phyloP scores from a whole-genome alignment of 1,140 invertebrate genomes.

The Lucilia sericata region DNA sequence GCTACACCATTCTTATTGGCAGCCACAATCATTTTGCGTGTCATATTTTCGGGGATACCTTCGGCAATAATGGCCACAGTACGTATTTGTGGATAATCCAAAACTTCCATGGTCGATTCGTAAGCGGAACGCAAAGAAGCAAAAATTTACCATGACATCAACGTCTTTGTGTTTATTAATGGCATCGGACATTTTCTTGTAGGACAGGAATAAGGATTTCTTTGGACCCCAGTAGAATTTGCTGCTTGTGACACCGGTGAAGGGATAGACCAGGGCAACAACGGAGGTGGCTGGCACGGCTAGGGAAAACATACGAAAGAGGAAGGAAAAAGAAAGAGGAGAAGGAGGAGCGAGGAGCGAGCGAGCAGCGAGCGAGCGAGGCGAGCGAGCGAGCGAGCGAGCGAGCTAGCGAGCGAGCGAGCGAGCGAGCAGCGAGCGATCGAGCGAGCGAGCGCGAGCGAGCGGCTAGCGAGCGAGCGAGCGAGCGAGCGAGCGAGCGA shows the following conservation, averaged over 20 bases:
- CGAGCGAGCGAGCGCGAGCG: no score
- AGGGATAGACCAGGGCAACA: constrained; percentile 97
- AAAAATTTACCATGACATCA: constrained; percentile 98
- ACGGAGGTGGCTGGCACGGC: constrained; percentile 88
- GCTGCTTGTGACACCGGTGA: constrained; percentile 97
- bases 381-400: no score
- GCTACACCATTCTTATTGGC: constrained; percentile 84
- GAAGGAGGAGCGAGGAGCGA: no score
- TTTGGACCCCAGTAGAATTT: constrained; percentile 99
- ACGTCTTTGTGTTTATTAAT: constrained; percentile 95
- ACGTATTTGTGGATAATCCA: constrained; percentile 92
- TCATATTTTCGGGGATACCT: constrained; percentile 98
- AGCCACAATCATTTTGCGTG: constrained; percentile 90
- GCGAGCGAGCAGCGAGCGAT: no score
- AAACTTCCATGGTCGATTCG: constrained; percentile 92
- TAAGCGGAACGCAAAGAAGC: constrained; percentile 98
- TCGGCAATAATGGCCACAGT: constrained; percentile 99
- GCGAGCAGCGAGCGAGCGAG: no score
- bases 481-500: no score
- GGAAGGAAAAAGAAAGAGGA: neutral
- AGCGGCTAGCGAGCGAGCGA: no score
- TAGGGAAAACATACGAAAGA: constrained; percentile 70
- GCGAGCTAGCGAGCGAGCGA: no score
- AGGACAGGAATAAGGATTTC: constrained; percentile 93
- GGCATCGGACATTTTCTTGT: constrained; percentile 97